A percentile compares a stretch with the other conserved stretches of the same genome.
Evolutionary conservation across 2,888 invertebrate genomes (phyloP).

Genomic region (Cerastoderma edule): DNA sequence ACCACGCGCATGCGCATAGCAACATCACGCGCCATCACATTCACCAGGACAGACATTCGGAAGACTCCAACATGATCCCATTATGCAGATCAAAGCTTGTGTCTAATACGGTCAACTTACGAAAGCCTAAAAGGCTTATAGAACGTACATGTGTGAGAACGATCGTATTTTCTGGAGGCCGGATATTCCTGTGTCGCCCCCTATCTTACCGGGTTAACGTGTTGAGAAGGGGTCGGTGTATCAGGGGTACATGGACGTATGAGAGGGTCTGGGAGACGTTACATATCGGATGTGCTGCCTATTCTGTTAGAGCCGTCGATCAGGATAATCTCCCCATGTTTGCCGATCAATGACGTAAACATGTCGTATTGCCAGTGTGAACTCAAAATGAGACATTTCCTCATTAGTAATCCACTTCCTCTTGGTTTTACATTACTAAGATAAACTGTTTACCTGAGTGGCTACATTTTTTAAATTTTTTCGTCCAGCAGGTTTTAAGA

Average conservation of each 20-base stretch:
- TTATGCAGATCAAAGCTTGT: not conserved
- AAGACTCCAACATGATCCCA: not conserved
- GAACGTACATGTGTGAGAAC: not conserved
- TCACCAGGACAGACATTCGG: not conserved
- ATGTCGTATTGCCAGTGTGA: no score
- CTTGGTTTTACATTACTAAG: no score
- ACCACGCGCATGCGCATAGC: not conserved
- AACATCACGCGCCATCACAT: not conserved
- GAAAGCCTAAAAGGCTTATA: not conserved
- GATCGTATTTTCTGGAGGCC: not conserved
- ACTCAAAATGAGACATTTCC: no score
- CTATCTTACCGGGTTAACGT: not conserved
- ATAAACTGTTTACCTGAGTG: no score
- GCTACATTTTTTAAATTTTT: no score
- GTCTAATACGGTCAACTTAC: constrained; percentile 2
- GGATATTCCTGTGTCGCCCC: not conserved
- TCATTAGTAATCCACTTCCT: no score
- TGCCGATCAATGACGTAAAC: no score
- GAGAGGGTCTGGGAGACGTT: not conserved
- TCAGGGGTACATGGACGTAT: not conserved
- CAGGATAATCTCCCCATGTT: no score
- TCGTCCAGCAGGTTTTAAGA: no score
- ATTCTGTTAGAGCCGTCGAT: no score
- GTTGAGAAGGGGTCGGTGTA: not conserved
- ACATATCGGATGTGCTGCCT: not conserved